Base-by-base conservation (phyloP, 2,888 invertebrate species). In the Gordius sp. region DNA sequence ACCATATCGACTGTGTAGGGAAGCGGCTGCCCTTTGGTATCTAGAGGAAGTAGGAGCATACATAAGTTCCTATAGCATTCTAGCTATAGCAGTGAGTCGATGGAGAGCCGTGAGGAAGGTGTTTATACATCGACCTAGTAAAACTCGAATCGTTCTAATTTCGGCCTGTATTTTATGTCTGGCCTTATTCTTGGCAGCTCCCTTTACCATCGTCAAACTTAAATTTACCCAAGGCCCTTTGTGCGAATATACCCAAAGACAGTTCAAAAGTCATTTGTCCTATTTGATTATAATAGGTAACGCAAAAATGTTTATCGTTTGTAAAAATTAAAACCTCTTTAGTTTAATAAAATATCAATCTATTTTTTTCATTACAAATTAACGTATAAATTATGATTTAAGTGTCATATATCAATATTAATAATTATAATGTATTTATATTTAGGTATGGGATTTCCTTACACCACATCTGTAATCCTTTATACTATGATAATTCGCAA, bases 221-320 rank as follows among this genome's bases (percentile, higher is more conserved):
- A 47, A 47, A 20, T 47, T 47, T 47, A 47, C 47, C 4, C 8
- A 13, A 4, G 23, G 23, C 4, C n/a, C 20, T n/a, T n/a, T 47
- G 47, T 47, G 47, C 47, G 20, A 47, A 20, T 47, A 47, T 20
- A 47, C 16, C 4, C 16, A n/a, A 20, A 20, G 16, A 20, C 47
- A 47, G 20, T 47, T 47, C 23, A 8, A 47, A 20, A 47, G 47
- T 47, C 47, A 47, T 47, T 23, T 47, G 16, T 47, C 47, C 8
- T 47, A 47, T 20, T n/a, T 47, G 4, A 47, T 47, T 23, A 20
- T 47, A n/a, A n/a, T 47, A 47, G 47, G 47, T 47, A 47, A 47
- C n/a, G n/a, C n/a, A n/a, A n/a, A n/a, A n/a, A n/a, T n/a, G n/a
- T n/a, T n/a, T n/a, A n/a, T n/a, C n/a, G n/a, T n/a, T n/a, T n/a